Percentiles rank a stretch among this genome's conserved stretches.
Evolutionary conservation across 2,888 invertebrate species (phyloP).

Genomic region (Phengaris alcon): DNA sequence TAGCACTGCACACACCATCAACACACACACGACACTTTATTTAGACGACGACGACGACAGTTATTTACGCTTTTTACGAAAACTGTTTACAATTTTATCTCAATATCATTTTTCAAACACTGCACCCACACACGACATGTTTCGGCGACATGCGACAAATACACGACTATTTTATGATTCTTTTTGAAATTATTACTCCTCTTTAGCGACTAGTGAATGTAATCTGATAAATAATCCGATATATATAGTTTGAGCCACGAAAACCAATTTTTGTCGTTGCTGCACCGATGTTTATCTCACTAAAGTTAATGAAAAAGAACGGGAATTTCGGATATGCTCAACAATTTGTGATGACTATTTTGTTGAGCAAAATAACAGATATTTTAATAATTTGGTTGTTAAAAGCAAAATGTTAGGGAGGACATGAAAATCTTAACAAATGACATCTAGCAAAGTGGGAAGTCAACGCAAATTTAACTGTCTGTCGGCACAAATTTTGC

Average conservation of each 20-base stretch:
- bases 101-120: slow-evolving; percentile 76
- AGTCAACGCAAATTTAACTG: slow-evolving; percentile 69
- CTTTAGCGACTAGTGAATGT: slow-evolving; percentile 40
- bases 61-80: slow-evolving; percentile 58
- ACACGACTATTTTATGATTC: slow-evolving; percentile 37
- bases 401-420: slow-evolving; percentile 48
- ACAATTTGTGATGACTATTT: slow-evolving; percentile 11
- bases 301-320: slow-evolving; percentile 69
- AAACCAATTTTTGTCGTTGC: slow-evolving; percentile 61
- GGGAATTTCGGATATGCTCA: background rate
- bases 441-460: slow-evolving; percentile 69
- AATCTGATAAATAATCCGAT: slow-evolving; percentile 46
- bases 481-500: slow-evolving; percentile 67
- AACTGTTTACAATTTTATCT: slow-evolving; percentile 72
- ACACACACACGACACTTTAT: slow-evolving; percentile 55
- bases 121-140: slow-evolving; percentile 65
- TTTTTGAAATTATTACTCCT: slow-evolving; percentile 41
- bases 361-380: slow-evolving; percentile 10
- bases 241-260: slow-evolving; percentile 50
- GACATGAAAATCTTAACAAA: slow-evolving; percentile 64
- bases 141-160: slow-evolving; percentile 60
- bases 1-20: slow-evolving; percentile 55
- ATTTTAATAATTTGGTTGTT: slow-evolving; percentile 18
- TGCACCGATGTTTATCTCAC: slow-evolving; percentile 76
- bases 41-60: too few relatives aligned